Conservation (phyloP, 2,888 invertebrate genomes). For the Heliconius hortense region DNA sequence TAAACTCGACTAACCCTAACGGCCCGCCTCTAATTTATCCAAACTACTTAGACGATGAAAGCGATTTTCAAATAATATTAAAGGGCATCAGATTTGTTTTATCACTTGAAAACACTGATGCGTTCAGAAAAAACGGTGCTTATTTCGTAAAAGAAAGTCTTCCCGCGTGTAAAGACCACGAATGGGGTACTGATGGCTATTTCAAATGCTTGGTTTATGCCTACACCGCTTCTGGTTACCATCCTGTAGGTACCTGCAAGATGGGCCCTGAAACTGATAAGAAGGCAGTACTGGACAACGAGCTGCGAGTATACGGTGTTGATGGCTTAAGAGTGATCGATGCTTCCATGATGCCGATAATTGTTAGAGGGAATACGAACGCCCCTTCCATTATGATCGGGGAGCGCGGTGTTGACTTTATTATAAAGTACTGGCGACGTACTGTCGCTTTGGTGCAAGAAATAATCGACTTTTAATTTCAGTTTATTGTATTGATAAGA, state of each 20-base stretch:
- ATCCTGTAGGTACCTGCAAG: constrained; percentile 66
- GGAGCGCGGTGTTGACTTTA: constrained; percentile 52
- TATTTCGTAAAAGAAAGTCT: constrained; percentile 76
- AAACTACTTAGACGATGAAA: constrained; percentile 80
- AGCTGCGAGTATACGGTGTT: constrained; percentile 84
- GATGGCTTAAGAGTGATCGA: constrained; percentile 85
- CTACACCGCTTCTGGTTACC: constrained; percentile 79
- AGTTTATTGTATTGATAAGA: not conserved
- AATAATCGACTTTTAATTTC: not conserved
- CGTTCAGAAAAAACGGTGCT: constrained; percentile 80
- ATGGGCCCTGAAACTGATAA: constrained; percentile 81
- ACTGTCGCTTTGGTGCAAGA: not conserved
- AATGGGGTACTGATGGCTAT: constrained; percentile 84
- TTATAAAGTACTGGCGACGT: constrained; percentile 56
- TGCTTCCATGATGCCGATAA: constrained; percentile 90
- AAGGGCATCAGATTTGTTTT: constrained; percentile 82
- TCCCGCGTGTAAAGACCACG: constrained; percentile 79
- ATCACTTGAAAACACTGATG: constrained; percentile 78
- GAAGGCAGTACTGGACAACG: constrained; percentile 85
- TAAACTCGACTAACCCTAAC: constrained; percentile 85
- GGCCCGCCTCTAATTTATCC: constrained; percentile 86
- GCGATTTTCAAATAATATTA: constrained; percentile 82
- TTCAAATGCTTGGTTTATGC: constrained; percentile 83
- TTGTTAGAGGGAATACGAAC: constrained; percentile 90
- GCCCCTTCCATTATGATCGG: constrained; percentile 78